Percentiles rank a stretch among this genome's conserved stretches.
phyloP scores from a whole-genome alignment of 1,140 invertebrate genomes.

The Drosophila kanapiae region DNA sequence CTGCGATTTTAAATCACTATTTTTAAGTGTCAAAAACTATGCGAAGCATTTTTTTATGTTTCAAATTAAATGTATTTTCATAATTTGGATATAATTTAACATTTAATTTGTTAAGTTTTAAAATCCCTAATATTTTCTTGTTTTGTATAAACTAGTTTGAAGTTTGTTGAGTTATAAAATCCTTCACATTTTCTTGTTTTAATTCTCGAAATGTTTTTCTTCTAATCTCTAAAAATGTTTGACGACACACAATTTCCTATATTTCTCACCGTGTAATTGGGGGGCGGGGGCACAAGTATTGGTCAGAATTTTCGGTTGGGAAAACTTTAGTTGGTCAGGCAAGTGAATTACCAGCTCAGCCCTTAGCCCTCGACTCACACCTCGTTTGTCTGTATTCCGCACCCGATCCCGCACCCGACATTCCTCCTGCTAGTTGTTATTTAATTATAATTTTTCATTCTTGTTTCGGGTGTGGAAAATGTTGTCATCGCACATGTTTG shows the following conservation, averaged over 20 bases:
- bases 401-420: not conserved
- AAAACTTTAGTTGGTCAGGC: constrained; percentile 56
- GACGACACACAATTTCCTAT: not conserved
- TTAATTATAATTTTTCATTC: constrained; percentile 71
- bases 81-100: no score
- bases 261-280: not conserved
- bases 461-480: constrained; percentile 50
- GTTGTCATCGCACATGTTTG: constrained; percentile 52
- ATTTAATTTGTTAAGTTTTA: no score
- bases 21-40: no score
- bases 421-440: constrained; percentile 50
- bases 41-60: no score
- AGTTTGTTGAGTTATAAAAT: not conserved
- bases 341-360: constrained; percentile 65
- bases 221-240: not conserved
- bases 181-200: not conserved
- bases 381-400: constrained; percentile 11
- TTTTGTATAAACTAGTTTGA: no score
- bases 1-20: no score
- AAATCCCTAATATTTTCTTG: no score
- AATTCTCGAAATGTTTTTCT: not conserved
- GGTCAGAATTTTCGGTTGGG: constrained; percentile 20
- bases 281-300: not conserved
- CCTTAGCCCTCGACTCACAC: constrained; percentile 31
- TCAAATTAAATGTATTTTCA: no score